Base-by-base conservation (phyloP, 2,113 vertebrate genomes). In the Leptocoma aspasia region DNA sequence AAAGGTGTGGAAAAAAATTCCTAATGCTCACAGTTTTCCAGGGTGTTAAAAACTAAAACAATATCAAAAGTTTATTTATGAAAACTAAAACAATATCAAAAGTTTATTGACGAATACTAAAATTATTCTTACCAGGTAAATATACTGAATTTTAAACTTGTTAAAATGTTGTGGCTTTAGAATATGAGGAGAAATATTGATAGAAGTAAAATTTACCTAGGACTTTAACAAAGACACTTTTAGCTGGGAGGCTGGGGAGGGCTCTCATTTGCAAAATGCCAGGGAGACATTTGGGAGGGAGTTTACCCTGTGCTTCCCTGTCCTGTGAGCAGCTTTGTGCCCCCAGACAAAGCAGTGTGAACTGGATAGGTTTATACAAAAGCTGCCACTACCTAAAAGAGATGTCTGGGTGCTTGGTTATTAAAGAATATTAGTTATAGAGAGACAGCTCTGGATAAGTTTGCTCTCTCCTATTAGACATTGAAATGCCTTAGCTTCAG, bases 201-300 rank as follows among this genome's bases (percentile, higher is more conserved):
- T 3, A 56, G 18, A 60, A 82, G 3, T 9, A 77, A 41, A 68
- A 47, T 20, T 44, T 41, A 24, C 12, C 8, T 13, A 30, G 31
- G 28, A 81, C 11, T 63, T 66, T 31, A 41, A 49, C 19, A 56
- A 22, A 31, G 15, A 23, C 2, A 9, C 1, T 9, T 42, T n/a
- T 20, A 7, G 9, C 3, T 3, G 6, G 6, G 3, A 33, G 31
- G 7, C 20, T 35, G 71, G 3, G 13, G 2, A 52, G 11, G 21
- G 15, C 12, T 78, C 3, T 79, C 12, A 15, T 57, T 53, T 61
- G 24, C 9, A 47, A 26, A 69, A 42, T 15, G 8, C 11, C 18
- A 17, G 35, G 11, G 8, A 44, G 9, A 13, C 0, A 4, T 45
- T 47, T 12, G 30, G 49, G 18, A 24, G 33, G 11, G 11, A n/a